Evolutionary conservation across 1,140 invertebrate species (phyloP), one percentile per base, ranked within the genome.

Genomic region (Asobara japonica): DNA sequence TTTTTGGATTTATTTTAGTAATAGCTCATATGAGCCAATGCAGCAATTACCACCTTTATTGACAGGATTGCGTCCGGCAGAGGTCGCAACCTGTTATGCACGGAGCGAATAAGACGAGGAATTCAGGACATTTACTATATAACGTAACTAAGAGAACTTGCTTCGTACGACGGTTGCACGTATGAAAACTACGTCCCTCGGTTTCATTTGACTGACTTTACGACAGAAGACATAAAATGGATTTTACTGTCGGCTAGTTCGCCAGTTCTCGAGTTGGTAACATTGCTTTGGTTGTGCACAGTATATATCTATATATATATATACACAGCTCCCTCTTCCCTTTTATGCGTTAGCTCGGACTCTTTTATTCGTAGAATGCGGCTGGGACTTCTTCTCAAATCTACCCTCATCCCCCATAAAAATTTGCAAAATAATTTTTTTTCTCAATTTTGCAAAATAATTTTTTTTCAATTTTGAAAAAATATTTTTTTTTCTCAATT

Each of bases 151-250:
- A 48, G 48, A 69, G 65, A 30, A 56, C 13, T 56, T 20, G 16
- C 36, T 70, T n/a, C 66, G 71, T 69, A 70, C 71, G 76, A 72
- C 78, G 77, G 81, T 65, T 80, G 82, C 80, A 80, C 82, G 81
- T 84, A 85, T 85, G 83, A 85, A 85, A 85, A 85, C 83, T 83
- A 83, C 84, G 83, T 85, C 82, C 69, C 73, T 77, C 69, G 79
- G 83, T 84, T 85, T 85, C 83, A 85, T 85, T 84, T 82, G 83
- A 84, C 83, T 85, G 83, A 78, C 83, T 85, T 85, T 85, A 85
- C 83, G 83, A 85, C 78, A 74, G 66, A 79, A 45, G 83, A 83
- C 83, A 85, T 85, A 84, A 85, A 85, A 84, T 83, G 82, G 82
- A 84, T 84, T 85, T 85, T 85, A 85, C 81, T 85, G 83, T 84